These are phyloP conservation scores for Parnassius apollo DNA, from an alignment of 2,888 invertebrate species.

Conservation along the genomic window DNA sequence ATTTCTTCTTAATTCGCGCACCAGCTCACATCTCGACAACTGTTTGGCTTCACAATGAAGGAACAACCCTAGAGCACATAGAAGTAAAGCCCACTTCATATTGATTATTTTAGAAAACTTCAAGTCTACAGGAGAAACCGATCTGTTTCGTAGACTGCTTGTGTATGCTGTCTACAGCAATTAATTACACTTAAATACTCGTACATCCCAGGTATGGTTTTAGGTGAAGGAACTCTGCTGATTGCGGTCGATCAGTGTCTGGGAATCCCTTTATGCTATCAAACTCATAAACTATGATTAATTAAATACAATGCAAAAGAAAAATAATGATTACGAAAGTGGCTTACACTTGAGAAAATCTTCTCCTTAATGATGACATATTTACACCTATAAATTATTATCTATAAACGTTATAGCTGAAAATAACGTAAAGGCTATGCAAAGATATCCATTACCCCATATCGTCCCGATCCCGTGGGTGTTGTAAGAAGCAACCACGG, in stretches of 20 bases:
- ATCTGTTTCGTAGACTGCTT: too few relatives aligned
- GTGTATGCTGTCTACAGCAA: too few relatives aligned
- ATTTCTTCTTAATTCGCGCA: slow-evolving; percentile 43
- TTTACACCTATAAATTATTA: too few relatives aligned
- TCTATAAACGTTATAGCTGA: too few relatives aligned
- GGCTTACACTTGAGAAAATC: too few relatives aligned
- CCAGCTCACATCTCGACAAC: slow-evolving; percentile 44
- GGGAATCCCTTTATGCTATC: background rate
- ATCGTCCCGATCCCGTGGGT: too few relatives aligned
- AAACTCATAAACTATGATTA: background rate
- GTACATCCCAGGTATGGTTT: background rate
- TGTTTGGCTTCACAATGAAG: slow-evolving; percentile 9
- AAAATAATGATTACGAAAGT: background rate
- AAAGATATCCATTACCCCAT: too few relatives aligned
- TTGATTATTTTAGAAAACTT: background rate
- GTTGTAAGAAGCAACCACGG: too few relatives aligned
- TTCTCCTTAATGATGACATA: too few relatives aligned
- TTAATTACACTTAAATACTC: background rate
- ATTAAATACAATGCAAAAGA: background rate
- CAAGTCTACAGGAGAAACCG: too few relatives aligned
- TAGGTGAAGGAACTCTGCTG: background rate
- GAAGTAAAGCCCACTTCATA: slow-evolving; percentile 11
- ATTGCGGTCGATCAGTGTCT: background rate
- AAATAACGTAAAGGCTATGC: too few relatives aligned
- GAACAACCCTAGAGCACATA: slow-evolving; percentile 2